Conservation (phyloP, 2,113 vertebrate genomes). For the Lepus timidus region DNA sequence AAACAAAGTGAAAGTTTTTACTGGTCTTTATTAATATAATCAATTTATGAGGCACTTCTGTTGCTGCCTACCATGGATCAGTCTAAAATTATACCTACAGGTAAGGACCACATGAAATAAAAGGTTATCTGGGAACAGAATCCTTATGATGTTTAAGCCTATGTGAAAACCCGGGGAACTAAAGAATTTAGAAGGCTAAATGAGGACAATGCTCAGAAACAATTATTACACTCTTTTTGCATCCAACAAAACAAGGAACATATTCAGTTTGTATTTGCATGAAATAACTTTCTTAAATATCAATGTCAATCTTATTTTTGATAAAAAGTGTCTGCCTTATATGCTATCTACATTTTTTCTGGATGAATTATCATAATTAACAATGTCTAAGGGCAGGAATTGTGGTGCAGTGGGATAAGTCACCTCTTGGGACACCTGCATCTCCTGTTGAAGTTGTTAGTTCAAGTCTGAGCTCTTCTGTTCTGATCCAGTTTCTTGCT, state of each 20-base stretch:
- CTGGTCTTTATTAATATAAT: background rate
- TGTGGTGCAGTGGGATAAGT: too few species aligned
- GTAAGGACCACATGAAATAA: conserved; percentile 5
- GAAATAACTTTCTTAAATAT: background rate
- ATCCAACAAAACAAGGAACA: conserved; percentile 45
- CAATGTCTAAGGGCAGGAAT: background rate
- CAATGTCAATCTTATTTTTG: background rate
- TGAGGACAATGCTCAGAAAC: background rate
- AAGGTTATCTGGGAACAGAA: background rate
- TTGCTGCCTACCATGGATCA: background rate
- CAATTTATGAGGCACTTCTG: background rate
- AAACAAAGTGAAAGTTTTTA: conserved; percentile 21
- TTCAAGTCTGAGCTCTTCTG: too few species aligned
- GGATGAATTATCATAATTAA: background rate
- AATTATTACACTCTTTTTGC: conserved; percentile 72
- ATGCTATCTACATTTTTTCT: background rate
- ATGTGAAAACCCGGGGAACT: background rate
- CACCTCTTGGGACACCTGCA: too few species aligned
- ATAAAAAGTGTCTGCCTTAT: background rate
- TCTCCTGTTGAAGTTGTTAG: too few species aligned
- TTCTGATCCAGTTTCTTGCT: too few species aligned
- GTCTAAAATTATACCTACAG: conserved; percentile 50
- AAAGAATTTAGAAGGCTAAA: conserved; percentile 24
- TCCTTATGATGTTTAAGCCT: background rate
- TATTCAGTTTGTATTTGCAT: background rate